Percentiles rank a stretch among this genome's conserved stretches.
Evolutionary conservation across 2,888 invertebrate genomes (phyloP).

Genomic region (Drosophila algonquin): DNA sequence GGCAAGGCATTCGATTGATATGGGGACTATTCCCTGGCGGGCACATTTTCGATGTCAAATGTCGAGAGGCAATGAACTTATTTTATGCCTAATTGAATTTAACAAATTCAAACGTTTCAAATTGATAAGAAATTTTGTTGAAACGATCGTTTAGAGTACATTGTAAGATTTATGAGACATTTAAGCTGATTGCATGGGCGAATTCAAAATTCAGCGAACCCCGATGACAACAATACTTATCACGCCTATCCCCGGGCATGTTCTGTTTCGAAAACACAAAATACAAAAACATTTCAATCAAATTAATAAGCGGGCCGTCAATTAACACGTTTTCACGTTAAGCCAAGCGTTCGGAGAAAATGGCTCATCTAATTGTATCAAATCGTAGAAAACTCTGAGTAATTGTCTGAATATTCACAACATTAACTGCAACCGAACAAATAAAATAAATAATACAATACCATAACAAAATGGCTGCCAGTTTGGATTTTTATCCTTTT

Average conservation of each 20-base stretch:
- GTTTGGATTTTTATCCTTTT: conserved; percentile 38
- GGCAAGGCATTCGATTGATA: conserved; percentile 8
- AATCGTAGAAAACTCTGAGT: conserved; percentile 36
- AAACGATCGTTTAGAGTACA: conserved; percentile 47
- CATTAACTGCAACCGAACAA: conserved; percentile 25
- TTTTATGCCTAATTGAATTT: conserved; percentile 82
- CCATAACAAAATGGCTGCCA: conserved; percentile 54
- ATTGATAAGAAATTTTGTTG: conserved; percentile 33
- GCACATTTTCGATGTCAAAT: conserved; percentile 56
- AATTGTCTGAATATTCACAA: conserved; percentile 37
- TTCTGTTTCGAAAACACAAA: conserved; percentile 10
- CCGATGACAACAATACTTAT: conserved; percentile 47
- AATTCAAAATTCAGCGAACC: conserved; percentile 18
- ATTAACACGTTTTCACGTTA: conserved; percentile 64
- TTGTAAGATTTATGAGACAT: conserved; percentile 57
- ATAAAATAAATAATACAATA: background rate
- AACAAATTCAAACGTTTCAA: conserved; percentile 74
- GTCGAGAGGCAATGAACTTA: conserved; percentile 80
- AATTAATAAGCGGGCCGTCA: conserved; percentile 38
- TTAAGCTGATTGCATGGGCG: conserved; percentile 32
- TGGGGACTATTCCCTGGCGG: conserved; percentile 26
- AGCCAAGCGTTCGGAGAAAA: conserved; percentile 51
- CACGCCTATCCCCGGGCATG: conserved; percentile 1
- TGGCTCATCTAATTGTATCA: conserved; percentile 51
- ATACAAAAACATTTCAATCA: conserved; percentile 30